phyloP scores from a whole-genome alignment of 1,140 invertebrate species.

The Drosophila triauraria region DNA sequence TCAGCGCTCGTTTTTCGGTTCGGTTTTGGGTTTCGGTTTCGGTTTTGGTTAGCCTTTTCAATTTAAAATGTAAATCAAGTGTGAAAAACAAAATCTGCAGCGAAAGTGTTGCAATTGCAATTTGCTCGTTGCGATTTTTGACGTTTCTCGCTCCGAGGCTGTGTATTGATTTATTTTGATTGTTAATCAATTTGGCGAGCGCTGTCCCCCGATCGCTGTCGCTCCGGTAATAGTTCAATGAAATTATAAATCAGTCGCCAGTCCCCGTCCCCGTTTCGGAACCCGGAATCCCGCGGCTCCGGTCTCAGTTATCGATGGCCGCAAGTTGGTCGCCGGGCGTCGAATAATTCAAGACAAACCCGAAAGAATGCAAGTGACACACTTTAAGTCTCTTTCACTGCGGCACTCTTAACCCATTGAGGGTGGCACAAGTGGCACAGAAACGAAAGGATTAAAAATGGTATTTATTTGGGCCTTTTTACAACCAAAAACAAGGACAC shows the following conservation, averaged over 20 bases:
- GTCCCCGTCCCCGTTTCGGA: slow-evolving; percentile 7
- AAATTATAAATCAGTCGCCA: slow-evolving; percentile 76
- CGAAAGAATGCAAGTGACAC: slow-evolving; percentile 74
- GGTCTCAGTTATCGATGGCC: slow-evolving; percentile 9
- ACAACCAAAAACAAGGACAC: no score
- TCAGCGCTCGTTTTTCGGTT: slow-evolving; percentile 37
- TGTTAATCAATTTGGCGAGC: slow-evolving; percentile 80
- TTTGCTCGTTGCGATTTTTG: slow-evolving; percentile 80
- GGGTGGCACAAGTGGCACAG: neutral
- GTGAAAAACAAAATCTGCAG: slow-evolving; percentile 79
- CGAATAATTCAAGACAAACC: slow-evolving; percentile 53
- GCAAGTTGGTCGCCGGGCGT: neutral
- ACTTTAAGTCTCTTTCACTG: slow-evolving; percentile 49
- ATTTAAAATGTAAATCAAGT: slow-evolving; percentile 84
- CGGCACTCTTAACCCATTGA: slow-evolving; percentile 47
- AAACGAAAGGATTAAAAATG: neutral
- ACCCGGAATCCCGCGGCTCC: slow-evolving; percentile 21
- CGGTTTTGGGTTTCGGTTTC: slow-evolving; percentile 51
- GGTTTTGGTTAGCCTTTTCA: slow-evolving; percentile 74
- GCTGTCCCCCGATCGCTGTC: slow-evolving; percentile 49
- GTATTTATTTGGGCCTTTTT: neutral
- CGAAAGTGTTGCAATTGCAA: slow-evolving; percentile 83
- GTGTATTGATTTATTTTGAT: slow-evolving; percentile 81
- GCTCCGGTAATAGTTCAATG: slow-evolving; percentile 76
- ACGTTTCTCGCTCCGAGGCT: slow-evolving; percentile 76